Conservation (phyloP, 2,113 vertebrate species). For the Stigmatopora argus region DNA sequence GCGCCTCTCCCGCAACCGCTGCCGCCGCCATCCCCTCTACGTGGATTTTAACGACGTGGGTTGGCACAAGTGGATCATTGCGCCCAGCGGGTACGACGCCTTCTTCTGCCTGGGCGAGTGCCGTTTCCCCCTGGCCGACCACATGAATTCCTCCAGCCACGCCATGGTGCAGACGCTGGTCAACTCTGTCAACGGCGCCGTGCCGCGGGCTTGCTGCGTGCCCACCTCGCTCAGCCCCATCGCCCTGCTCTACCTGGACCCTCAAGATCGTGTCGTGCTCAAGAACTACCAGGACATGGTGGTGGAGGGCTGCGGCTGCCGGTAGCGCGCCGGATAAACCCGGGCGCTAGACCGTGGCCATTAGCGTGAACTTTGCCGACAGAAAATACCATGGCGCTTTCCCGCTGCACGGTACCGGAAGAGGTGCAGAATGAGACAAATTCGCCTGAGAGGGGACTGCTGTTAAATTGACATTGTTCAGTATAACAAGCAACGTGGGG, state of each 20-base stretch:
- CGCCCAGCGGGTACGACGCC: conserved; percentile 76
- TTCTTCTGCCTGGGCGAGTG: conserved; percentile 81
- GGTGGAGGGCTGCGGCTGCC: conserved; percentile 79
- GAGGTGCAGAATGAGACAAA: conserved; percentile 14
- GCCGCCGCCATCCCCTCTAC: conserved; percentile 74
- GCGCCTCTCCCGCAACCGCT: conserved; percentile 66
- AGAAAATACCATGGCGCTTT: background rate
- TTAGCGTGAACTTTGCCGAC: background rate
- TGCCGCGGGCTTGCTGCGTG: conserved; percentile 75
- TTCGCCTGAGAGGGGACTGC: background rate
- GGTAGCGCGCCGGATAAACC: conserved; percentile 50
- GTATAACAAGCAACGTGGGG: conserved; percentile 14
- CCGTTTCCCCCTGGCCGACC: conserved; percentile 76
- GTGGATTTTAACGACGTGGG: conserved; percentile 79
- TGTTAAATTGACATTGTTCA: background rate
- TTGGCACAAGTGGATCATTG: conserved; percentile 81
- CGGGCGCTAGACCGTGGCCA: background rate
- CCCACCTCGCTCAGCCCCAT: conserved; percentile 78
- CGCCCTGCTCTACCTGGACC: conserved; percentile 76
- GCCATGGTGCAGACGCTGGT: conserved; percentile 81
- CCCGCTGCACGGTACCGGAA: background rate
- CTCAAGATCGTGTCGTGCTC: conserved; percentile 75
- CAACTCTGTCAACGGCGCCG: conserved; percentile 75
- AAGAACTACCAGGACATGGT: conserved; percentile 84
- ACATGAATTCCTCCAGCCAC: conserved; percentile 82